phyloP scores from a whole-genome alignment of 1,140 invertebrate genomes.

The Meteorus sp. region DNA sequence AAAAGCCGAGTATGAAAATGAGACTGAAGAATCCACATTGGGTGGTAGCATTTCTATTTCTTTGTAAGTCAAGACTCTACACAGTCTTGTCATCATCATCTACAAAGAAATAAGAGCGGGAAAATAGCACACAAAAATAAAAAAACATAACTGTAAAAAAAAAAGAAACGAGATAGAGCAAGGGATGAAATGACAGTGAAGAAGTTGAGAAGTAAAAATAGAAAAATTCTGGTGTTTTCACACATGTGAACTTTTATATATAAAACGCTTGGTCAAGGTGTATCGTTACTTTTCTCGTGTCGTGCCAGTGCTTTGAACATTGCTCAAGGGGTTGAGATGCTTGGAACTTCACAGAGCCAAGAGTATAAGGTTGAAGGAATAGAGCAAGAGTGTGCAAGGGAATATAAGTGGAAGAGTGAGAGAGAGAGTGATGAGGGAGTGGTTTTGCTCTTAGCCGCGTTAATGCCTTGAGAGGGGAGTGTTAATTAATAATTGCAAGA shows the following conservation, averaged over 20 bases:
- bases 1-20: too few species aligned
- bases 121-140: not conserved
- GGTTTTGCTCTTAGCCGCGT: conserved; percentile 54
- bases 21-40: too few species aligned
- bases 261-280: conserved; percentile 48
- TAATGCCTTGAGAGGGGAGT: conserved; percentile 54
- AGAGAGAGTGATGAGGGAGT: conserved; percentile 37
- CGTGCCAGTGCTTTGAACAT: conserved; percentile 42
- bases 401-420: conserved; percentile 31
- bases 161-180: too few species aligned
- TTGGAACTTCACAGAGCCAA: too few species aligned
- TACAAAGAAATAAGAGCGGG: not conserved
- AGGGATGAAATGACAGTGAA: not conserved
- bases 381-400: conserved; percentile 35
- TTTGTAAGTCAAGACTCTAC: conserved; percentile 45
- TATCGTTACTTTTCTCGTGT: conserved; percentile 46
- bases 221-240: conserved; percentile 2
- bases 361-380: conserved; percentile 32
- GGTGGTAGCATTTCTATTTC: too few species aligned
- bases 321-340: conserved; percentile 38
- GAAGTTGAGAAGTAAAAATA: conserved; percentile 13
- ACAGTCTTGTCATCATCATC: conserved; percentile 12
- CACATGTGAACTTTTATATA: not conserved
- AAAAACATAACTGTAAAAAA: too few species aligned
- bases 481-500: conserved; percentile 59